Evolutionary conservation across 2,113 vertebrate genomes (phyloP).

Genomic region (Silurus asotus): DNA sequence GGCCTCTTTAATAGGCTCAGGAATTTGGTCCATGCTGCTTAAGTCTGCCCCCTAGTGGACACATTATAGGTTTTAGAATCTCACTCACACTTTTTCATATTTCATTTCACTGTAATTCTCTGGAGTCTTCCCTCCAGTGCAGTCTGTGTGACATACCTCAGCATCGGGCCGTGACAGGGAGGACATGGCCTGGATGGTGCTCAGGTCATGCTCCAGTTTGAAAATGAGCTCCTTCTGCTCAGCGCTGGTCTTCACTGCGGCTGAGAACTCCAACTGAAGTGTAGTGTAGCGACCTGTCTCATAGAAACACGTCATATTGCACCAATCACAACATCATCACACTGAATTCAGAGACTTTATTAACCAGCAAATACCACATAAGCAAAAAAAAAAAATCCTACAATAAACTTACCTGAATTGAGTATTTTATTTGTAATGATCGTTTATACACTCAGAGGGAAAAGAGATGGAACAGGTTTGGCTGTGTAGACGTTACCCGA

Average conservation of each 20-base stretch:
- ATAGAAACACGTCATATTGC: conserved; percentile 2
- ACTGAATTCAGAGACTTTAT: neutral
- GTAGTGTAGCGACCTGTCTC: conserved; percentile 81
- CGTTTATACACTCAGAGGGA: neutral
- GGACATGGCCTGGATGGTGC: conserved; percentile 86
- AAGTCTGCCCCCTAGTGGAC: conserved; percentile 63
- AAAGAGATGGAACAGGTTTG: conserved; percentile 26
- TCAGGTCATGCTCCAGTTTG: conserved; percentile 91
- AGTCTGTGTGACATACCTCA: conserved; percentile 70
- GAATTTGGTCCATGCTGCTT: conserved; percentile 79
- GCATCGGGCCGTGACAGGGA: conserved; percentile 80
- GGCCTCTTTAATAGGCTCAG: conserved; percentile 92
- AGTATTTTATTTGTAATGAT: neutral
- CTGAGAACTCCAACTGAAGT: conserved; percentile 82
- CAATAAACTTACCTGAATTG: neutral
- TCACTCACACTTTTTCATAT: neutral
- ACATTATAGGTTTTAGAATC: neutral
- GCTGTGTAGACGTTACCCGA: neutral
- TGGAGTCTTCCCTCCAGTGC: neutral
- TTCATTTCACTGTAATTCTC: neutral
- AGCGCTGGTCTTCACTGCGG: conserved; percentile 71
- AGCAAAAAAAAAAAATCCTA: neutral
- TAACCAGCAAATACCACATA: neutral
- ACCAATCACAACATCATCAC: neutral
- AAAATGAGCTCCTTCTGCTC: conserved; percentile 91